Percentiles rank a stretch among this genome's conserved stretches.
Conservation (phyloP, 2,888 invertebrate species). For the Bedellia somnulentella region DNA sequence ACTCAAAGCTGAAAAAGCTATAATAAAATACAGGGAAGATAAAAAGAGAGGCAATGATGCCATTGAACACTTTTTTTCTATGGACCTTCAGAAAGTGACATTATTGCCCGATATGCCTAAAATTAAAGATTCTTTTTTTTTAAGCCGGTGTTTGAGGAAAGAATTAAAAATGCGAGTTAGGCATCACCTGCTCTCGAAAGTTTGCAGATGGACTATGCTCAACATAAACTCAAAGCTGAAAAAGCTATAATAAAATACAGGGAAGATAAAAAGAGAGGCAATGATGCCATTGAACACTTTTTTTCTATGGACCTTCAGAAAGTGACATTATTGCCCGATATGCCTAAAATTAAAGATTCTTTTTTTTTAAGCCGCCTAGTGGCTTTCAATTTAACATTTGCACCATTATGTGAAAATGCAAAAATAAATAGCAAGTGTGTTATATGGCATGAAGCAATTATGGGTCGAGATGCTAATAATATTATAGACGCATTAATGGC, state of each 20-base stretch:
- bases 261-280: constrained; percentile 5
- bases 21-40: constrained; percentile 8
- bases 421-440: constrained; percentile 9
- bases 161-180: background rate
- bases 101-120: constrained; percentile 9
- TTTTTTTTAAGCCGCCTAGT: constrained; percentile 10
- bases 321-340: constrained; percentile 8
- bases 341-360: constrained; percentile 9
- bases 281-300: constrained; percentile 5
- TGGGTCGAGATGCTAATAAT: constrained; percentile 10
- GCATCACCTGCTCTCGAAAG: too few species aligned
- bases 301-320: background rate
- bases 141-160: constrained; percentile 4
- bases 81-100: constrained; percentile 1
- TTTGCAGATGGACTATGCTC: too few species aligned
- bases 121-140: constrained; percentile 10
- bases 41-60: constrained; percentile 5
- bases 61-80: constrained; percentile 2
- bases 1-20: constrained; percentile 7
- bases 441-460: constrained; percentile 10
- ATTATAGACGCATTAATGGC: constrained; percentile 9
- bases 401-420: constrained; percentile 8
- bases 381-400: constrained; percentile 11
- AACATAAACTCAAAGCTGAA: constrained; percentile 7
- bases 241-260: constrained; percentile 8